phyloP scores from a whole-genome alignment of 2,797 vertebrate species.

The Astyanax mexicanus region DNA sequence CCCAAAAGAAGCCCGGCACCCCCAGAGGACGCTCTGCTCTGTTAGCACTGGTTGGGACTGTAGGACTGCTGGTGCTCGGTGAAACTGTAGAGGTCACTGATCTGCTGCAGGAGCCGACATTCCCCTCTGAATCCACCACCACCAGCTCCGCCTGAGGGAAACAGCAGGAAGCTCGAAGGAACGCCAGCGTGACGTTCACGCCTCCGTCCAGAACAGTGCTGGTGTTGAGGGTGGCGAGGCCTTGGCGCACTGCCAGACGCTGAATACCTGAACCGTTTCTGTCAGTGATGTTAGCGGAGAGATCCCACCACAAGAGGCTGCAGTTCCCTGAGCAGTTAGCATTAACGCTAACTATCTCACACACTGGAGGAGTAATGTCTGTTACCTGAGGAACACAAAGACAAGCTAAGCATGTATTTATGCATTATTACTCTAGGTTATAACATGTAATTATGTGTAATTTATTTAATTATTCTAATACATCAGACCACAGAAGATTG shows the following conservation, averaged over 20 bases:
- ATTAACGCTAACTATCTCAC: not conserved
- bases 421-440: too few species aligned
- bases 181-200: constrained; percentile 61
- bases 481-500: too few species aligned
- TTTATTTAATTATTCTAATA: too few species aligned
- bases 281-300: constrained; percentile 69
- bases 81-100: constrained; percentile 34
- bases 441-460: too few species aligned
- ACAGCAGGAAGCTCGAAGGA: constrained; percentile 74
- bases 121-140: constrained; percentile 70
- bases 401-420: too few species aligned
- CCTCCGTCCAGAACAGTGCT: constrained; percentile 49
- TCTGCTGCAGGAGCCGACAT: constrained; percentile 66
- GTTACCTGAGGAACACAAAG: not conserved
- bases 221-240: constrained; percentile 67
- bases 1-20: constrained; percentile 9
- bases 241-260: constrained; percentile 56
- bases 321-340: constrained; percentile 63
- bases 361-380: not conserved
- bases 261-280: constrained; percentile 70
- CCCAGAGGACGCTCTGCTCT: not conserved
- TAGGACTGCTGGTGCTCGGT: too few species aligned
- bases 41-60: not conserved
- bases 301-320: constrained; percentile 62
- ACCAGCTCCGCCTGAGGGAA: constrained; percentile 64